These are phyloP conservation scores for Junonia oenone DNA, from an alignment of 2,888 invertebrate genomes.

Conservation along the genomic window DNA sequence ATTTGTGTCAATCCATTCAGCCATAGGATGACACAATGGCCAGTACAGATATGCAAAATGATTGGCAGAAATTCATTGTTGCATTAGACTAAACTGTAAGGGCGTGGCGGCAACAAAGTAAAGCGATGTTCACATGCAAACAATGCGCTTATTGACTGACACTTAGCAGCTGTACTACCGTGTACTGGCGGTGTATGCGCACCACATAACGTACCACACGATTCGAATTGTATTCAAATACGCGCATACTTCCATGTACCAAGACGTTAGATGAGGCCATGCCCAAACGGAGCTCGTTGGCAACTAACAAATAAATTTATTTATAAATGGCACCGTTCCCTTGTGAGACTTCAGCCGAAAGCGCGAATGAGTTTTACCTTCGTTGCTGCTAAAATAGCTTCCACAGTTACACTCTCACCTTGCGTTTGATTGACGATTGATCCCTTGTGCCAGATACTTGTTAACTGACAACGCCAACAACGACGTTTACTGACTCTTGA, in stretches of 20 bases:
- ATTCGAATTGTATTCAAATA: slow-evolving; percentile 34
- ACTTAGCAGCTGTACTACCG: slow-evolving; percentile 30
- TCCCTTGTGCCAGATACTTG: slow-evolving; percentile 77
- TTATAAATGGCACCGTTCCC: slow-evolving; percentile 72
- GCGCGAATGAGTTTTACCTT: slow-evolving; percentile 77
- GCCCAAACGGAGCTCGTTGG: slow-evolving; percentile 46
- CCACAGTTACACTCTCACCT: slow-evolving; percentile 75
- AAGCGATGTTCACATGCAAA: slow-evolving; percentile 32
- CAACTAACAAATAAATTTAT: slow-evolving; percentile 67
- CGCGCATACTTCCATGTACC: slow-evolving; percentile 31
- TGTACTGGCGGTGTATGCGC: slow-evolving; percentile 16
- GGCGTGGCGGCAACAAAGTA: slow-evolving; percentile 34
- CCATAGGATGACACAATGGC: slow-evolving; percentile 15
- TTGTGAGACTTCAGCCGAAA: slow-evolving; percentile 74
- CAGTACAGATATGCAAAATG: slow-evolving; percentile 34
- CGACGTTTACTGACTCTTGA: slow-evolving; percentile 15
- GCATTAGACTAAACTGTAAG: slow-evolving; percentile 48
- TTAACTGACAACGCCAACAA: slow-evolving; percentile 48
- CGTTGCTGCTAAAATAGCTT: slow-evolving; percentile 76
- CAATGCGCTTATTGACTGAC: slow-evolving; percentile 30
- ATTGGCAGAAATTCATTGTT: slow-evolving; percentile 40
- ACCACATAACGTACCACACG: slow-evolving; percentile 27
- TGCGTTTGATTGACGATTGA: slow-evolving; percentile 79
- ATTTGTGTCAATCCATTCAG: slow-evolving; percentile 1
- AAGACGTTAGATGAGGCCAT: slow-evolving; percentile 33